Percentiles rank a stretch among this genome's conserved stretches.
Conservation (phyloP, 2,113 vertebrate species). For the Poecile atricapillus region DNA sequence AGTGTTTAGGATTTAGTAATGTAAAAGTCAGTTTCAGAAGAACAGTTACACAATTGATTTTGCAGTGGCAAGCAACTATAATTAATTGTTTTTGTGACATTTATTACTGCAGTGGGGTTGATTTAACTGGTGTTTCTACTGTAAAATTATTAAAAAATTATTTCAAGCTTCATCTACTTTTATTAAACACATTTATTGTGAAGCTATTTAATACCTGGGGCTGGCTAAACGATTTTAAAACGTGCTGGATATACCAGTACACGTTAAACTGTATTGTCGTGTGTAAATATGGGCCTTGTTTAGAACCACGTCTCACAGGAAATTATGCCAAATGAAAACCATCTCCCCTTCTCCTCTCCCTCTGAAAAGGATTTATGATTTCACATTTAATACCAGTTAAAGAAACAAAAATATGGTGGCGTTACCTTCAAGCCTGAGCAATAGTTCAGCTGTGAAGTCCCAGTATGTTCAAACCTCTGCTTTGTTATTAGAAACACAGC, state of each 20-base stretch:
- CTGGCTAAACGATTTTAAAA: constrained; percentile 71
- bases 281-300: constrained; percentile 76
- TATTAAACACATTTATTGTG: constrained; percentile 78
- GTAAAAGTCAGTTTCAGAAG: constrained; percentile 75
- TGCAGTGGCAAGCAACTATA: constrained; percentile 72
- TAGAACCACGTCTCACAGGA: constrained; percentile 74
- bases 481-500: constrained; percentile 32
- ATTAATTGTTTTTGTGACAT: constrained; percentile 75
- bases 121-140: constrained; percentile 80
- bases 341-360: constrained; percentile 69
- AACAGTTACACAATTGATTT: constrained; percentile 79
- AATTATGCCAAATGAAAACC: constrained; percentile 84
- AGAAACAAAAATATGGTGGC: constrained; percentile 63
- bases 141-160: constrained; percentile 80
- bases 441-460: constrained; percentile 56
- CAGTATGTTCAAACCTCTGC: constrained; percentile 27
- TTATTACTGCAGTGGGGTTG: constrained; percentile 73
- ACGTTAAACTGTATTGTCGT: constrained; percentile 72
- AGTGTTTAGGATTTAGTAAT: constrained; percentile 74
- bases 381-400: constrained; percentile 73
- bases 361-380: constrained; percentile 74
- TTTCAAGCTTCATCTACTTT: constrained; percentile 74
- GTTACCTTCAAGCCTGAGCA: constrained; percentile 55
- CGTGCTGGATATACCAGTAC: constrained; percentile 58
- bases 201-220: constrained; percentile 59